A percentile compares a stretch with the other conserved stretches of the same genome.
Conservation (phyloP, 2,113 vertebrate genomes). For the Nestor notabilis region DNA sequence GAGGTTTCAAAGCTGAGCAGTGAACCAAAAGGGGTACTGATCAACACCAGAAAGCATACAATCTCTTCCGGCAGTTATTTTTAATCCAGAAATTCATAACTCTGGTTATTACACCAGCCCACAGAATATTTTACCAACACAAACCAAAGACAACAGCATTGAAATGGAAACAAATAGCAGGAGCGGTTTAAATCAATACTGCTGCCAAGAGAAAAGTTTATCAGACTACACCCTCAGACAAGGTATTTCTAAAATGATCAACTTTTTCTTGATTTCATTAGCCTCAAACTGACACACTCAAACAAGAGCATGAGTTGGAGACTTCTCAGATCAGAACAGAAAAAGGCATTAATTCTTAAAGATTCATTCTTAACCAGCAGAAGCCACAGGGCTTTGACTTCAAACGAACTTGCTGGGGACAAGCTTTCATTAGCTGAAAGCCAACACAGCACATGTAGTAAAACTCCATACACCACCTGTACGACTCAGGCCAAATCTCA, state of each 20-base stretch:
- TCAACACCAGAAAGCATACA: neutral
- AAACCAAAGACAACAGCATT: neutral
- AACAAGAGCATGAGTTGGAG: neutral
- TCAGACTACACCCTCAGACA: neutral
- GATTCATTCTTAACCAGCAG: neutral
- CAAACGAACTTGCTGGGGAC: neutral
- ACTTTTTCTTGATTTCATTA: neutral
- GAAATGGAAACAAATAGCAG: neutral
- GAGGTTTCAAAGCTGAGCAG: neutral
- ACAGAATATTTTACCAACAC: neutral
- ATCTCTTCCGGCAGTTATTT: neutral
- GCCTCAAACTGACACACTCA: neutral
- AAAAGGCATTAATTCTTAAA: neutral
- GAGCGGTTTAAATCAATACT: neutral
- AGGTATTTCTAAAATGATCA: neutral
- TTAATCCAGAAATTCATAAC: neutral
- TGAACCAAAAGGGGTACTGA: neutral
- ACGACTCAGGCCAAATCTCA: neutral
- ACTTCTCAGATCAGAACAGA: neutral
- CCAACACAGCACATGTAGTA: neutral
- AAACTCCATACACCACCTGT: neutral
- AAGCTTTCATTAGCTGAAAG: neutral
- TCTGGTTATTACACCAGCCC: neutral
- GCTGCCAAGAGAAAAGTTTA: neutral
- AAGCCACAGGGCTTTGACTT: neutral